Evolutionary conservation across 53 echinoderm and acorn worm species (phyloP).

Genomic region (Temnopleurus reevesii): DNA sequence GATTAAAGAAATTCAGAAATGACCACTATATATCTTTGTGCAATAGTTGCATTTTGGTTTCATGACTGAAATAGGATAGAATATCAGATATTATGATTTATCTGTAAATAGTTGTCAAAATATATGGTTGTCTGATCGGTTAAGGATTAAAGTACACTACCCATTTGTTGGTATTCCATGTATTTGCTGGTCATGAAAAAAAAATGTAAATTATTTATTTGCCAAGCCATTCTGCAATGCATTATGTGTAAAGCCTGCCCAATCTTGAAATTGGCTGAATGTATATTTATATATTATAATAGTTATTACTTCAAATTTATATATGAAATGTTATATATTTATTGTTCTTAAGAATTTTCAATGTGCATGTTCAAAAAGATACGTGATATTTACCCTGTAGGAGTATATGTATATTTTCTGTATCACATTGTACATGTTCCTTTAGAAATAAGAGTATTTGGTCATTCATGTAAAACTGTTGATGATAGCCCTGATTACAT

Average conservation of each 20-base stretch:
- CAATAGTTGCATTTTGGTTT: neutral
- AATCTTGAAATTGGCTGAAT: neutral
- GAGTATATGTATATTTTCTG: no score
- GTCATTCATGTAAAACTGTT: no score
- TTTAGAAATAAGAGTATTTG: no score
- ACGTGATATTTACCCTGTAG: no score
- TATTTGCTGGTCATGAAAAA: constrained; percentile 4
- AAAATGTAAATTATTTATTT: constrained; percentile 11
- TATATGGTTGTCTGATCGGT: neutral
- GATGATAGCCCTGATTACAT: no score
- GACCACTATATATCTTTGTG: neutral
- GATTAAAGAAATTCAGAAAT: neutral
- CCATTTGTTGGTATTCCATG: neutral
- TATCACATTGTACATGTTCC: no score
- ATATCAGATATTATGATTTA: neutral
- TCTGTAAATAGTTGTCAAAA: neutral
- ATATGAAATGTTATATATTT: neutral
- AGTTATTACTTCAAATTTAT: neutral
- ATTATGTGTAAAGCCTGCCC: neutral
- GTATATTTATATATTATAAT: constrained; percentile 12
- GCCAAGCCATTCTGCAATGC: constrained; percentile 20
- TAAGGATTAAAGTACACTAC: neutral
- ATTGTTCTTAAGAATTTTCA: neutral
- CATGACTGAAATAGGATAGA: neutral
- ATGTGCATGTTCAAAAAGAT: neutral